phyloP scores from a whole-genome alignment of 2,797 vertebrate genomes.

The Strix occidentalis region DNA sequence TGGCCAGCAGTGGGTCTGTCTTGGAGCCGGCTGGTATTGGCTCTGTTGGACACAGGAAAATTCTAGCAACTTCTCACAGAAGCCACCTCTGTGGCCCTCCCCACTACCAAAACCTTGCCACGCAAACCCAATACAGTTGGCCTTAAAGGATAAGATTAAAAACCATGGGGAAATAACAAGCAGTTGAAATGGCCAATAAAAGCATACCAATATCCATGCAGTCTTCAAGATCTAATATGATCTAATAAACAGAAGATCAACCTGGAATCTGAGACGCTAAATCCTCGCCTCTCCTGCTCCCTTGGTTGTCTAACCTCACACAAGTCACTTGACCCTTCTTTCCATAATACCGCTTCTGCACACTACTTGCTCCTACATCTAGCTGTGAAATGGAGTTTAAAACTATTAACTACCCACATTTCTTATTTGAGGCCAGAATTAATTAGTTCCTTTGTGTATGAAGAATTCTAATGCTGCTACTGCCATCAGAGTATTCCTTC shows the following conservation, averaged over 20 bases:
- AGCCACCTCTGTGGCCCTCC: no score
- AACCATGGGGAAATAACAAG: not conserved
- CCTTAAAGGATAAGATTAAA: constrained; percentile 4
- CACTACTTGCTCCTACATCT: not conserved
- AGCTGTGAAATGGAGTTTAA: constrained; percentile 1
- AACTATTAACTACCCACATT: not conserved
- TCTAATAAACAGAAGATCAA: constrained; percentile 28
- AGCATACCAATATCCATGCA: not conserved
- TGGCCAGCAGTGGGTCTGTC: no score
- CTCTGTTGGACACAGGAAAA: no score
- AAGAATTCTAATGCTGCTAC: constrained; percentile 5
- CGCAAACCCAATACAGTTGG: not conserved
- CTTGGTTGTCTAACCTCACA: not conserved
- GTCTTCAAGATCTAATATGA: constrained; percentile 18
- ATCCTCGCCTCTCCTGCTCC: not conserved
- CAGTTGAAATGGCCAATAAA: not conserved
- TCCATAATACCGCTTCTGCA: not conserved
- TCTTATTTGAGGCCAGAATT: constrained; percentile 23
- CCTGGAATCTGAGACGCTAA: not conserved
- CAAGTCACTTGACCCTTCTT: constrained; percentile 1
- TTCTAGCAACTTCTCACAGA: no score
- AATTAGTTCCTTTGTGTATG: constrained; percentile 11
- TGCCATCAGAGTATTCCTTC: constrained; percentile 11
- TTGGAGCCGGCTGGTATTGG: no score
- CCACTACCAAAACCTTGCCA: no score